Evolutionary conservation across 2,888 invertebrate genomes (phyloP).

Genomic region (Pasiphila rectangulata): DNA sequence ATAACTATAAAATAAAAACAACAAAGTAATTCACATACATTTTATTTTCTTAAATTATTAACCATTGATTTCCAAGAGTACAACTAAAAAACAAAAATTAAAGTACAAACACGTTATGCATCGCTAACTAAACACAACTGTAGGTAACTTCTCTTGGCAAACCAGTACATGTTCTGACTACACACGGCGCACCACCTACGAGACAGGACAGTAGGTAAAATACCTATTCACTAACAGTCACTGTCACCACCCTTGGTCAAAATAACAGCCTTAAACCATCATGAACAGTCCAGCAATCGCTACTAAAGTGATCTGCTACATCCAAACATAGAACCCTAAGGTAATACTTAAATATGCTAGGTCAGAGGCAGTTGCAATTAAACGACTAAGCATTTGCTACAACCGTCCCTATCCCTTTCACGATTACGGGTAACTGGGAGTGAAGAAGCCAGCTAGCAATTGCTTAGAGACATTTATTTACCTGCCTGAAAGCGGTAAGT

Average conservation of each 20-base stretch:
- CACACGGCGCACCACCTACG: conserved; percentile 76
- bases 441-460: neutral
- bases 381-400: conserved; percentile 12
- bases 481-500: conserved; percentile 68
- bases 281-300: conserved; percentile 68
- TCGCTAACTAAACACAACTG: conserved; percentile 80
- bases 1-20: conserved; percentile 37
- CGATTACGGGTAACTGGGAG: neutral
- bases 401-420: neutral
- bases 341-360: conserved; percentile 73
- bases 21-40: conserved; percentile 75
- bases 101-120: conserved; percentile 81
- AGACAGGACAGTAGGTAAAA: conserved; percentile 52
- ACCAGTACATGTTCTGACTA: conserved; percentile 75
- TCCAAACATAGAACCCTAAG: conserved; percentile 66
- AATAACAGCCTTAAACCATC: conserved; percentile 70
- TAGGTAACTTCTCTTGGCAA: conserved; percentile 81
- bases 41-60: conserved; percentile 81
- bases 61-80: conserved; percentile 82
- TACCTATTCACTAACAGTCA: conserved; percentile 51
- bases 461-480: conserved; percentile 19
- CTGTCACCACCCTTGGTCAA: conserved; percentile 66
- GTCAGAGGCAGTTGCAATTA: conserved; percentile 37
- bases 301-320: conserved; percentile 71
- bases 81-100: conserved; percentile 82